phyloP scores from a whole-genome alignment of 2,113 vertebrate genomes.

The Tachycineta bicolor region DNA sequence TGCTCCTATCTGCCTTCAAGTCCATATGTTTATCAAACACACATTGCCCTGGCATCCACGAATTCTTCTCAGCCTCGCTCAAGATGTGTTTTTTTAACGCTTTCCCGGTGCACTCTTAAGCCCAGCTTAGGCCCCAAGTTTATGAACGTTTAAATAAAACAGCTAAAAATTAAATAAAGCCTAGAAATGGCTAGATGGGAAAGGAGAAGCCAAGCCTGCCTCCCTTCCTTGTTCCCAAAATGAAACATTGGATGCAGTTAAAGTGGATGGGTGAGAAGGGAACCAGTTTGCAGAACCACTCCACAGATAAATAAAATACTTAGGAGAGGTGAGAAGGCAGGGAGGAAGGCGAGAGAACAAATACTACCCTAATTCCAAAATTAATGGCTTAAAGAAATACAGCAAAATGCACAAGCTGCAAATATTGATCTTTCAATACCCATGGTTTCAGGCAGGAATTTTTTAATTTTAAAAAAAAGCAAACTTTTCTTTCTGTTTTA shows the following conservation, averaged over 20 bases:
- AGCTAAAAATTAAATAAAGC: conserved; percentile 58
- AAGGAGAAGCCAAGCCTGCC: not conserved
- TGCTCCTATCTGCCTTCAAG: conserved; percentile 62
- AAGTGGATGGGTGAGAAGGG: not conserved
- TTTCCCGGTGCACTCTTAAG: conserved; percentile 36
- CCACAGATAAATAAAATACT: conserved; percentile 13
- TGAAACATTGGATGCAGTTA: not conserved
- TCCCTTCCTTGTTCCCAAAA: not conserved
- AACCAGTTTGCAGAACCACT: not conserved
- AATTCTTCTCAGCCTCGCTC: conserved; percentile 51
- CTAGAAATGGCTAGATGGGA: conserved; percentile 42
- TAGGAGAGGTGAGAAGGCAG: not conserved
- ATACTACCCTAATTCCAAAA: not conserved
- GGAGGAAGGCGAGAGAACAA: not conserved
- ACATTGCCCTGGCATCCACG: conserved; percentile 60
- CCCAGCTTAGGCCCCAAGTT: not conserved
- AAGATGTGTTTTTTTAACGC: conserved; percentile 31
- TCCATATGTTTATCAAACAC: conserved; percentile 66
- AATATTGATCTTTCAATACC: not conserved
- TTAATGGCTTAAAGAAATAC: not conserved
- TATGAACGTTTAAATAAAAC: conserved; percentile 51
- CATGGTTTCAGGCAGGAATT: not conserved
- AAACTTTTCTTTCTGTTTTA: conserved; percentile 12
- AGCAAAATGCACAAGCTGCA: not conserved
- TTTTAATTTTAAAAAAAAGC: conserved; percentile 27